Base-by-base conservation (phyloP, 2,797 vertebrate species). In the Pempheris klunzingeri region DNA sequence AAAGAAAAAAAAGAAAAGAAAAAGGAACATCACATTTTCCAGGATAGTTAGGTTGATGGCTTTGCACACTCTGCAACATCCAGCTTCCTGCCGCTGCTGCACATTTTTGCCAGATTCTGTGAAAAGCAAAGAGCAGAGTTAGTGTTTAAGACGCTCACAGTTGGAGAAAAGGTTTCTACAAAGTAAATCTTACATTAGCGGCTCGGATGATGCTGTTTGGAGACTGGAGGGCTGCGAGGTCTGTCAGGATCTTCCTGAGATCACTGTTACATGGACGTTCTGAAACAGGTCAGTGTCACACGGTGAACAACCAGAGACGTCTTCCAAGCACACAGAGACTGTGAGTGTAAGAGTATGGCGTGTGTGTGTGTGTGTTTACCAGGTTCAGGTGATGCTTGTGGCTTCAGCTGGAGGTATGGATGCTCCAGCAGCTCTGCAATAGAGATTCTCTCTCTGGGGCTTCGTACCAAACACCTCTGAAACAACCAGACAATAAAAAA, bases 51-150 rank as follows among this genome's bases (percentile, higher is more conserved):
- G 52, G 57, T 94, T 36, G 92, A 88, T 28, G 93, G 87, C 87
- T 97, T 96, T 20, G 96, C 94, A 92, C 97, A 96, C 55, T 97
- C 96, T 24, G 96, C 96, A 43, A 97, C 96, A 85, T 98, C 97
- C 63, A 98, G 89, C 74, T 87, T 96, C 90, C 92, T 94, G 59
- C 96, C 96, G 53, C 94, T 97, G 94, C 81, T 97, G 91, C 96
- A 99, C 88, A 97, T 97, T 77, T 95, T 97, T 75, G 97, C 98
- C 91, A 99, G 94, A 91, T 96, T 98, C 98, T 99, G 94, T 80
- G 70, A 77, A 55, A 57, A 75, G 57, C 28, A 71, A 41, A 86
- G 58, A 64, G 24, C 4, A 58, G 12, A 44, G 32, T 71, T 41
- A 79, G 18, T 0, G 8, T 47, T 76, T 62, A 18, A 50, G 17